Conservation (phyloP, 2,888 invertebrate genomes). For the Eumerus sabulonum region DNA sequence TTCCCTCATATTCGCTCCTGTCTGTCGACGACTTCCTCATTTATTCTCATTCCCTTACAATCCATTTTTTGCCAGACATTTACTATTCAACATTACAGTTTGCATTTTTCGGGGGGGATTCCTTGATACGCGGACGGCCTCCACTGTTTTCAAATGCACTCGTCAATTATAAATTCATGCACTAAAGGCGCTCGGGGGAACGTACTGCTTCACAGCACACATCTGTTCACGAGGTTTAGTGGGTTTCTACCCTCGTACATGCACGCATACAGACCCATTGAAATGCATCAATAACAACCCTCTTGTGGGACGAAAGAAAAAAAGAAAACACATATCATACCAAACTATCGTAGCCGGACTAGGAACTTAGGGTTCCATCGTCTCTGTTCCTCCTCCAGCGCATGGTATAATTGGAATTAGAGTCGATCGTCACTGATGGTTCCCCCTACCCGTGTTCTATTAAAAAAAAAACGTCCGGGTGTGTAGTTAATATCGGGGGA, state of each 20-base stretch:
- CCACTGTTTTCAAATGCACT: constrained; percentile 36
- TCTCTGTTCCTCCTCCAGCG: not conserved
- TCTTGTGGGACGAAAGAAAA: constrained; percentile 37
- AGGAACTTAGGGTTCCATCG: constrained; percentile 46
- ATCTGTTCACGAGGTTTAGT: constrained; percentile 52
- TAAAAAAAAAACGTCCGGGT: constrained; percentile 64
- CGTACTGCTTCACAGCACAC: constrained; percentile 20
- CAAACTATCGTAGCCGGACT: constrained; percentile 22
- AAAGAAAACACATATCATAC: constrained; percentile 18
- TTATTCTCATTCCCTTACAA: constrained; percentile 22
- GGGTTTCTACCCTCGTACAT: constrained; percentile 56
- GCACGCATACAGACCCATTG: constrained; percentile 41
- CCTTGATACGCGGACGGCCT: constrained; percentile 20
- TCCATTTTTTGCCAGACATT: constrained; percentile 10
- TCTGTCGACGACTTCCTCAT: constrained; percentile 41
- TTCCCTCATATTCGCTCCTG: constrained; percentile 1
- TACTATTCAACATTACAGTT: constrained; percentile 8
- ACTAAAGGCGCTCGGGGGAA: constrained; percentile 19
- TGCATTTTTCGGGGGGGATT: constrained; percentile 49
- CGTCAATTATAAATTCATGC: constrained; percentile 56
- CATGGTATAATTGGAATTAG: not conserved
- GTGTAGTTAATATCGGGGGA: constrained; percentile 55
- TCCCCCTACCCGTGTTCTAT: constrained; percentile 7
- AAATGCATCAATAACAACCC: constrained; percentile 68
- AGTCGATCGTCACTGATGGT: constrained; percentile 9